Conservation (phyloP, 2,797 vertebrate genomes). For the Tokudaia muenninki region DNA sequence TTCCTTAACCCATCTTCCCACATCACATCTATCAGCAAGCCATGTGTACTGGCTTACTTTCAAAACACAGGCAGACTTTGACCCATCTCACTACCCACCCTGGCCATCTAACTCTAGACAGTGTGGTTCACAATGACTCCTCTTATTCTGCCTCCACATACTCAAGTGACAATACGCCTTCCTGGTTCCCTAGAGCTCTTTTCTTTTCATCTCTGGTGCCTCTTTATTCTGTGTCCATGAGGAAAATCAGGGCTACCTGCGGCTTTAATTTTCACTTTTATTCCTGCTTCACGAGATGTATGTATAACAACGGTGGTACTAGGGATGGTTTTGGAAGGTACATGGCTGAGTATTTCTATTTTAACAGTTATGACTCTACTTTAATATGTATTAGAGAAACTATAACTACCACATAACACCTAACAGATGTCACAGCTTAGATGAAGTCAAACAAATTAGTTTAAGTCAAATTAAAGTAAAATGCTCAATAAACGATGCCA, state of each 20-base stretch:
- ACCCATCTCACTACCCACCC: neutral
- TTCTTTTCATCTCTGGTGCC: neutral
- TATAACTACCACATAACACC: constrained; percentile 41
- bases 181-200: neutral
- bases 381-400: constrained; percentile 63
- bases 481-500: constrained; percentile 41
- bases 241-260: constrained; percentile 10
- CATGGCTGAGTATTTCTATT: constrained; percentile 52
- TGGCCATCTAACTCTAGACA: neutral
- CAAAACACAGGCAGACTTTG: constrained; percentile 4
- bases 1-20: neutral
- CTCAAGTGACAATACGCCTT: neutral
- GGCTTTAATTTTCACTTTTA: constrained; percentile 60
- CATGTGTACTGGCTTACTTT: neutral
- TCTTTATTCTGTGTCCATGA: neutral
- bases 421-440: constrained; percentile 34
- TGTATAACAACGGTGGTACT: neutral
- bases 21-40: neutral
- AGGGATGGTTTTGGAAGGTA: constrained; percentile 56
- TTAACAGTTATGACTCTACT: constrained; percentile 60
- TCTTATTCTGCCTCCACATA: neutral
- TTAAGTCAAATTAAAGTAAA: constrained; percentile 67
- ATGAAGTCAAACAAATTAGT: constrained; percentile 57
- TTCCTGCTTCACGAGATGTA: neutral
- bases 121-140: rapidly evolving